Percentiles rank a stretch among this genome's conserved stretches.
Conservation (phyloP, 1,140 invertebrate genomes). For the Pseudomyrmex flavicornis region DNA sequence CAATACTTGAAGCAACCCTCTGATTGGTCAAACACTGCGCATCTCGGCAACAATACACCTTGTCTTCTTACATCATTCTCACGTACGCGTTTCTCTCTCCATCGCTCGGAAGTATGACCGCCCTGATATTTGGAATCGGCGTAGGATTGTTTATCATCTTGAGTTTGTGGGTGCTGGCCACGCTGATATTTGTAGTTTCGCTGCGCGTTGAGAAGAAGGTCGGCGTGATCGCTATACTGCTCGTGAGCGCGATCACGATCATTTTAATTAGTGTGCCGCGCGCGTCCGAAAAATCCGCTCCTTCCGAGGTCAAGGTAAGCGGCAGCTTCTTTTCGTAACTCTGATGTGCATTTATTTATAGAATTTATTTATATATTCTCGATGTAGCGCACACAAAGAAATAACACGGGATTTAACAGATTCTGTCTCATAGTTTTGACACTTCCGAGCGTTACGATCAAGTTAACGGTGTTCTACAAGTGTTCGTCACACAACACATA, state of each 20-base stretch:
- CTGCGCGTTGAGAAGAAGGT: constrained; percentile 86
- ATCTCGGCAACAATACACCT: background rate
- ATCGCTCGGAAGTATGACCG: constrained; percentile 81
- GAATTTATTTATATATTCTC: too few species aligned
- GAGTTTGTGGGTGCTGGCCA: constrained; percentile 85
- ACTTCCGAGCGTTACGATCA: too few species aligned
- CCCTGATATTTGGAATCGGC: constrained; percentile 85
- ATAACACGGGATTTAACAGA: background rate
- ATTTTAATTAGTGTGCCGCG: constrained; percentile 86
- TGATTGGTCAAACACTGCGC: too few species aligned
- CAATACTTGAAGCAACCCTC: too few species aligned
- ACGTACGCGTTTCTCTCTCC: background rate
- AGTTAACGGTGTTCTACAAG: too few species aligned
- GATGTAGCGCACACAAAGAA: too few species aligned
- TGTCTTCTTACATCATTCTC: constrained; percentile 4
- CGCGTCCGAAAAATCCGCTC: constrained; percentile 77
- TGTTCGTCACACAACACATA: too few species aligned
- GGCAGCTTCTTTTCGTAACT: constrained; percentile 7
- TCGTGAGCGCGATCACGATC: constrained; percentile 84
- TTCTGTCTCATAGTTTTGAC: too few species aligned
- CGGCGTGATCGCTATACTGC: constrained; percentile 83
- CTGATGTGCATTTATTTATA: background rate
- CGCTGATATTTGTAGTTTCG: constrained; percentile 86
- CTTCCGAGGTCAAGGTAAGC: constrained; percentile 79
- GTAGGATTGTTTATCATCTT: constrained; percentile 86